These are phyloP conservation scores for Euleptes europaea DNA, from an alignment of 2,113 vertebrate species.

Conservation along the genomic window DNA sequence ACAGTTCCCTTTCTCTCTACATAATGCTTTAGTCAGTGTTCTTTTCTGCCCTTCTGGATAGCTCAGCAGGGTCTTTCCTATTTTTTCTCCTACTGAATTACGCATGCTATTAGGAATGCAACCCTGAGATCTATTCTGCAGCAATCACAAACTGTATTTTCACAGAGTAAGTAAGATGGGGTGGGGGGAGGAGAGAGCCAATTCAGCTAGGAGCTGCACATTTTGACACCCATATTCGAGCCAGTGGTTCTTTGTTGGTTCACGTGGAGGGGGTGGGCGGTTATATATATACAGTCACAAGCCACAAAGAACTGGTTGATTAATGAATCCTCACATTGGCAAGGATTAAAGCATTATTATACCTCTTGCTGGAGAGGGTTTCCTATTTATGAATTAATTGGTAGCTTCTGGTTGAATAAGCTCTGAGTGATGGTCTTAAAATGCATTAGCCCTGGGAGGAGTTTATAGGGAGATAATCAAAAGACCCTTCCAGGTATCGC, in stretches of 20 bases:
- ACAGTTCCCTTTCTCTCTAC: neutral
- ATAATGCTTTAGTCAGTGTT: neutral
- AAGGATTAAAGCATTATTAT: slow-evolving; percentile 9
- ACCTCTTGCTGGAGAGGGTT: slow-evolving; percentile 31
- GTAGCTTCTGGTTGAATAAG: slow-evolving; percentile 32
- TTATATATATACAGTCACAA: accelerated
- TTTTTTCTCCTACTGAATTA: neutral
- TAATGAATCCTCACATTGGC: slow-evolving; percentile 7
- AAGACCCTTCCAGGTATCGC: neutral
- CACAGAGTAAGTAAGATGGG: neutral
- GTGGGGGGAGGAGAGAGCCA: neutral
- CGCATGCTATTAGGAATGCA: neutral
- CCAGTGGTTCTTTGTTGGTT: neutral
- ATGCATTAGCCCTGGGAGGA: neutral
- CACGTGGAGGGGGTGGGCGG: neutral
- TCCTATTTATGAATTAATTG: slow-evolving; percentile 30
- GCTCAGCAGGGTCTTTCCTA: neutral
- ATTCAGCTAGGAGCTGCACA: neutral
- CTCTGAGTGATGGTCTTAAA: neutral
- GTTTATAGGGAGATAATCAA: accelerated
- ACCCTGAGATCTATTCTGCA: neutral
- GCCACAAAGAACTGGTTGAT: neutral
- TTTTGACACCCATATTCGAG: neutral
- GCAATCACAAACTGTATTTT: neutral
- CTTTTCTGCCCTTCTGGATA: neutral